These are phyloP conservation scores for Champsocephalus gunnari DNA, from an alignment of 2,797 vertebrate genomes.

Conservation along the genomic window DNA sequence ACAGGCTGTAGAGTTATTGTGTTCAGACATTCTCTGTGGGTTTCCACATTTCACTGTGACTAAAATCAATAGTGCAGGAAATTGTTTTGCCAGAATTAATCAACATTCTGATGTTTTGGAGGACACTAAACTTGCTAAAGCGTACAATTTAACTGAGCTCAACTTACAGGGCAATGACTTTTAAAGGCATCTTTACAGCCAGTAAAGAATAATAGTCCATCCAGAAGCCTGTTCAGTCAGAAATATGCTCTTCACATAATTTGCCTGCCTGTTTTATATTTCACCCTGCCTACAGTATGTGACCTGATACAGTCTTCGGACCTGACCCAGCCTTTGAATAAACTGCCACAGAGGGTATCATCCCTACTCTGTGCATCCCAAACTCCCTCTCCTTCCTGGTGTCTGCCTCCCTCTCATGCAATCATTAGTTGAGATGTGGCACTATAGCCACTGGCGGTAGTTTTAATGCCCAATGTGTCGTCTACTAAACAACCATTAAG, in stretches of 20 bases:
- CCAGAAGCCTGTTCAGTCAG: slow-evolving; percentile 18
- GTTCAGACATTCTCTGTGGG: background rate
- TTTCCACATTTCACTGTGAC: slow-evolving; percentile 5
- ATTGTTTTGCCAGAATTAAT: slow-evolving; percentile 17
- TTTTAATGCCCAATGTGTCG: slow-evolving; percentile 66
- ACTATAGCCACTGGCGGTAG: slow-evolving; percentile 46
- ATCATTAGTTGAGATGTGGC: slow-evolving; percentile 52
- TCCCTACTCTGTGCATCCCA: slow-evolving; percentile 25
- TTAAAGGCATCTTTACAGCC: slow-evolving; percentile 15
- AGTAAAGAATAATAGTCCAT: slow-evolving; percentile 6
- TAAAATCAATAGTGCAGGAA: slow-evolving; percentile 20
- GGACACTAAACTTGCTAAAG: background rate
- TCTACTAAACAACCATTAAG: slow-evolving; percentile 74
- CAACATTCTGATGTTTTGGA: background rate
- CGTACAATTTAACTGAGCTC: background rate
- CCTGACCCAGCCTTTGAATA: slow-evolving; percentile 22
- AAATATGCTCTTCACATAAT: slow-evolving; percentile 7
- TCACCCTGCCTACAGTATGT: slow-evolving; percentile 9
- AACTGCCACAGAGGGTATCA: slow-evolving; percentile 45
- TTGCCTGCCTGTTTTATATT: slow-evolving; percentile 36
- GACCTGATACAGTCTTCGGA: slow-evolving; percentile 5
- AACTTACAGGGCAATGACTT: background rate
- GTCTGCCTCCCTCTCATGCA: slow-evolving; percentile 20
- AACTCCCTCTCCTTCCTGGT: slow-evolving; percentile 14
- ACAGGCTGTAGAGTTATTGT: background rate